phyloP scores from a whole-genome alignment of 2,888 invertebrate species.

The Cheilosia pagana region DNA sequence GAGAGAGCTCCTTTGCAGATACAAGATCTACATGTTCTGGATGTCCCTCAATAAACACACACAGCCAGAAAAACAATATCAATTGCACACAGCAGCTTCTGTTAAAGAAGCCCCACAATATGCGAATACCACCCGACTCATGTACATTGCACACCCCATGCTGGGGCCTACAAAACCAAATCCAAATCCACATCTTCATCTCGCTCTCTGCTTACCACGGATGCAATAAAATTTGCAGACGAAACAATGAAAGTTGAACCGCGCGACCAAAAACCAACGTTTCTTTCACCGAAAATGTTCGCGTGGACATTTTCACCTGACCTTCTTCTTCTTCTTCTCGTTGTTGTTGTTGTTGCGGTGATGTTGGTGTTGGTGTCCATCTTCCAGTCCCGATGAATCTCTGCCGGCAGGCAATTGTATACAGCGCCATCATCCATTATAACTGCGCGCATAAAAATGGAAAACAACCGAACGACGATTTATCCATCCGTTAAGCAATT shows the following conservation, averaged over 20 bases:
- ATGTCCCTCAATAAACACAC: conserved; percentile 19
- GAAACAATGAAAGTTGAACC: conserved; percentile 49
- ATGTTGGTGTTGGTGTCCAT: conserved; percentile 47
- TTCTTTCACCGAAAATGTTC: conserved; percentile 66
- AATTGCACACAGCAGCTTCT: conserved; percentile 46
- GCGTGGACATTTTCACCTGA: conserved; percentile 74
- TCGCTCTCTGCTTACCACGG: conserved; percentile 15
- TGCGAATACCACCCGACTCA: conserved; percentile 7
- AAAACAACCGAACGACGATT: conserved; percentile 73
- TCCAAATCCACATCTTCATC: conserved; percentile 40
- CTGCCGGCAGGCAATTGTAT: conserved; percentile 67
- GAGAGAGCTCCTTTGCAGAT: conserved; percentile 26
- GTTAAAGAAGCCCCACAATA: conserved; percentile 47
- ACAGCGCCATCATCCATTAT: conserved; percentile 75
- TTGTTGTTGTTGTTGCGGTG: neutral
- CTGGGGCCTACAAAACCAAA: conserved; percentile 36
- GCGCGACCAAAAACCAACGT: conserved; percentile 5
- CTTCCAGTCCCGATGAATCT: conserved; percentile 59
- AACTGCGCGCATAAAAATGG: conserved; percentile 76
- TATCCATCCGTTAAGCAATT: conserved; percentile 76
- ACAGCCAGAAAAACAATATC: neutral
- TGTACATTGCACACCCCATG: conserved; percentile 50
- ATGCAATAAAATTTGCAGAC: conserved; percentile 25
- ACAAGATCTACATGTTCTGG: conserved; percentile 5
- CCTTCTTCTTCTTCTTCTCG: conserved; percentile 63